Evolutionary conservation across 35 echinoderm and acorn worm species (phyloP).

Genomic region (Ophioderma brevispina): DNA sequence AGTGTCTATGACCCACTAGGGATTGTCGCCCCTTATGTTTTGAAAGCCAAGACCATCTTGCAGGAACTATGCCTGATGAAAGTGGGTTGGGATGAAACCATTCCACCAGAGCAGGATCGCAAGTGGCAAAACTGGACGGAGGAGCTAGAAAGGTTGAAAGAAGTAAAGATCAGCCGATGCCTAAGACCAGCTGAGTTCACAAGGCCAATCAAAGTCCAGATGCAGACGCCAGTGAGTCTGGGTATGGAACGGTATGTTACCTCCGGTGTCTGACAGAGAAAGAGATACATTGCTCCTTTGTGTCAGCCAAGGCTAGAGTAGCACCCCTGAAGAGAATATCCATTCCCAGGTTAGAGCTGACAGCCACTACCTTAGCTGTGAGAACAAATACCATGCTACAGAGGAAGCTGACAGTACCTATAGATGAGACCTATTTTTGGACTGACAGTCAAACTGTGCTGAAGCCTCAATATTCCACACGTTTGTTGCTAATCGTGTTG

Average conservation of each 20-base stretch:
- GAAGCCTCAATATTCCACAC: constrained; percentile 59
- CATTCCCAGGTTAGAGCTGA: constrained; percentile 69
- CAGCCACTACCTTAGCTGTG: constrained; percentile 63
- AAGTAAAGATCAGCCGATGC: constrained; percentile 40
- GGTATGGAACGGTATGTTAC: constrained; percentile 70
- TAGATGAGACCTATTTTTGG: constrained; percentile 44
- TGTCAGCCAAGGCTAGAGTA: too few species aligned
- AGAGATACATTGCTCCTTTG: too few species aligned
- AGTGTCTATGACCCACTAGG: too few species aligned
- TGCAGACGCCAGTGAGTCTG: constrained; percentile 49
- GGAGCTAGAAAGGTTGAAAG: constrained; percentile 54
- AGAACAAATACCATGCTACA: constrained; percentile 57
- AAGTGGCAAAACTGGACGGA: constrained; percentile 62
- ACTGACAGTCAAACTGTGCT: constrained; percentile 57
- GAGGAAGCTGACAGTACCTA: constrained; percentile 20
- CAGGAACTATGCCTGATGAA: constrained; percentile 39
- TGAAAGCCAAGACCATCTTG: constrained; percentile 63
- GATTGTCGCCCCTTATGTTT: constrained; percentile 32
- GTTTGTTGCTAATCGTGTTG: constrained; percentile 71
- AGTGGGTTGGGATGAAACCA: constrained; percentile 57
- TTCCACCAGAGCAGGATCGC: constrained; percentile 1
- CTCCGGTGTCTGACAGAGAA: constrained; percentile 24
- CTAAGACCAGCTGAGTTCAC: constrained; percentile 35
- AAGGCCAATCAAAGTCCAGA: neutral
- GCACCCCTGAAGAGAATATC: too few species aligned